These are phyloP conservation scores for Thereva unica DNA, from an alignment of 2,888 invertebrate genomes.

Conservation along the genomic window DNA sequence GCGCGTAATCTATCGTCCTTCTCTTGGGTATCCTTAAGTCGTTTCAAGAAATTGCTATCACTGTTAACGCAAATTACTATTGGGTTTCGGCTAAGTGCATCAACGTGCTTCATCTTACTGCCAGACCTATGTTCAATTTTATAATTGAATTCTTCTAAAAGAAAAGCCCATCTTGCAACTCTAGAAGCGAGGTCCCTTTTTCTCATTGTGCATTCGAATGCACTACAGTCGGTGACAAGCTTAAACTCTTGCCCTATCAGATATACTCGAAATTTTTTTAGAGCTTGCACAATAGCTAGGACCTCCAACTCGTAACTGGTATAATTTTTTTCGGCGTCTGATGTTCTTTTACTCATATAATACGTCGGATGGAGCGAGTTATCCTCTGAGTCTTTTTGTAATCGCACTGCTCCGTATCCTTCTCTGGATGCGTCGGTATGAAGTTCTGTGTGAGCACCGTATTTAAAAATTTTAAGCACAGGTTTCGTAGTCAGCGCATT, in stretches of 20 bases:
- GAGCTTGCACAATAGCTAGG: slow-evolving; percentile 22
- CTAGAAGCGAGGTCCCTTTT: slow-evolving; percentile 40
- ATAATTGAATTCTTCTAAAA: slow-evolving; percentile 44
- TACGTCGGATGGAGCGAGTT: too few species aligned
- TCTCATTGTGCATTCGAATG: slow-evolving; percentile 41
- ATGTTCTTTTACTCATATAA: slow-evolving; percentile 44
- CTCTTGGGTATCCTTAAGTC: slow-evolving; percentile 22
- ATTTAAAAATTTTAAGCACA: too few species aligned
- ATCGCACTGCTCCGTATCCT: too few species aligned
- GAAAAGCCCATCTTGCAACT: slow-evolving; percentile 42
- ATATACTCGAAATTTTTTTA: slow-evolving; percentile 5
- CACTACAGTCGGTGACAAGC: slow-evolving; percentile 41
- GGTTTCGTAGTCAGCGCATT: too few species aligned
- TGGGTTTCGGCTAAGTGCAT: slow-evolving; percentile 44
- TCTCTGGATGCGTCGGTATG: too few species aligned
- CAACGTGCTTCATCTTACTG: slow-evolving; percentile 43
- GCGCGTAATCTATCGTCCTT: slow-evolving; percentile 33
- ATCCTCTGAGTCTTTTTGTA: too few species aligned
- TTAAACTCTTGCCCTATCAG: slow-evolving; percentile 40
- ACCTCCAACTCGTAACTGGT: slow-evolving; percentile 35
- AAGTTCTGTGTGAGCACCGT: too few species aligned
- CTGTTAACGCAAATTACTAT: slow-evolving; percentile 23
- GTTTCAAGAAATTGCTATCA: slow-evolving; percentile 14
- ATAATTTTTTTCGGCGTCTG: slow-evolving; percentile 45
- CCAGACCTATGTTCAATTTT: slow-evolving; percentile 43